Evolutionary conservation across 2,113 vertebrate genomes (phyloP).

Genomic region (Rynchops niger): DNA sequence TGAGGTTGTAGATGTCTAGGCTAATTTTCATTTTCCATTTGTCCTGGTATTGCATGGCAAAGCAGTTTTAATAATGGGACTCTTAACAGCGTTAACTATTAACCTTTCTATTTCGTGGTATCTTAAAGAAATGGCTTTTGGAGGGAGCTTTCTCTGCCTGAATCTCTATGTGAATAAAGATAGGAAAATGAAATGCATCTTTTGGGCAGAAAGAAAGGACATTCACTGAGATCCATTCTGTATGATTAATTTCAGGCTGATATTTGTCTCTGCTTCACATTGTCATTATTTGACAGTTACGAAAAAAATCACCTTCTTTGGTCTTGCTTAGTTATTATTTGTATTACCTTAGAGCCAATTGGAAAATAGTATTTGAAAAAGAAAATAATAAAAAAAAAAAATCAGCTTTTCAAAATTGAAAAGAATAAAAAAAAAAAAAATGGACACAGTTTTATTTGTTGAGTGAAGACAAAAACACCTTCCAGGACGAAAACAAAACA

Average conservation of each 20-base stretch:
- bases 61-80: slow-evolving; percentile 55
- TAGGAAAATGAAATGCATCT: slow-evolving; percentile 35
- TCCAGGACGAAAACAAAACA: background rate
- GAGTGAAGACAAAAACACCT: background rate
- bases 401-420: background rate
- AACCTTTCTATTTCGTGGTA: slow-evolving; percentile 49
- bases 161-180: slow-evolving; percentile 16
- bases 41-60: slow-evolving; percentile 54
- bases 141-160: background rate
- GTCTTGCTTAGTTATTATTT: background rate
- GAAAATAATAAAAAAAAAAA: background rate
- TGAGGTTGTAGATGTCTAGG: slow-evolving; percentile 39
- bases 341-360: background rate
- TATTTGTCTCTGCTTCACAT: background rate
- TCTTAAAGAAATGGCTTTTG: slow-evolving; percentile 43
- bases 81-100: slow-evolving; percentile 17
- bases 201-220: background rate
- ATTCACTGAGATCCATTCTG: background rate
- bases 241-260: slow-evolving; percentile 12
- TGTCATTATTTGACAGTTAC: slow-evolving; percentile 14
- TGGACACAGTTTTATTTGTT: accelerated
- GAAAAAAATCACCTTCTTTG: background rate
- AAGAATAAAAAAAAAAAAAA: background rate
- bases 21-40: slow-evolving; percentile 67
- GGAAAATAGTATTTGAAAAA: background rate